A percentile compares a stretch with the other conserved stretches of the same genome.
Conservation (phyloP, 2,888 invertebrate genomes). For the Cataglyphis cursor region DNA sequence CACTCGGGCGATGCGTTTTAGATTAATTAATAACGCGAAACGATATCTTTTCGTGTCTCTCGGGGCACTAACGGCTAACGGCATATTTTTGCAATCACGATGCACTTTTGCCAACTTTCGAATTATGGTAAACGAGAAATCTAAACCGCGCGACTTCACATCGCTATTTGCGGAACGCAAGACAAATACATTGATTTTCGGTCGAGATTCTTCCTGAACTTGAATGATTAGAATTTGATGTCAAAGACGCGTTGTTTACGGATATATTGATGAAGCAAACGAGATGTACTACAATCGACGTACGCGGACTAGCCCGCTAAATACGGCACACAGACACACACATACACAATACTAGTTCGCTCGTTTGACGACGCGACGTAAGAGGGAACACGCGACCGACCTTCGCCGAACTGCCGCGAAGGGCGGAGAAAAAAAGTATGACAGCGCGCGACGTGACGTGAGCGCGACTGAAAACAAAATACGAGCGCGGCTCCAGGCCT, state of each 20-base stretch:
- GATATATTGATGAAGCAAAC: slow-evolving; percentile 1
- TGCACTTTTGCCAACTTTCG: too few relatives aligned
- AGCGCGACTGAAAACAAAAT: slow-evolving; percentile 15
- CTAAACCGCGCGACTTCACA: not conserved
- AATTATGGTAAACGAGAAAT: not conserved
- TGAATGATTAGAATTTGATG: not conserved
- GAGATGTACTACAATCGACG: slow-evolving; percentile 14
- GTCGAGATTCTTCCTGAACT: too few relatives aligned
- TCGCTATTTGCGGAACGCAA: not conserved
- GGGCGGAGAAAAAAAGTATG: not conserved
- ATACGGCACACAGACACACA: not conserved
- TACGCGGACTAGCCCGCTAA: not conserved
- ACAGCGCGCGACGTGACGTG: not conserved
- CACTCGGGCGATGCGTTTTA: too few relatives aligned
- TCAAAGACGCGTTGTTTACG: not conserved
- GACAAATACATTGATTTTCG: too few relatives aligned
- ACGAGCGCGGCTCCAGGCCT: not conserved
- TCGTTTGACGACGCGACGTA: not conserved
- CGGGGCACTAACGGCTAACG: too few relatives aligned
- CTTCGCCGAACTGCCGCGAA: not conserved
- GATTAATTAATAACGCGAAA: too few relatives aligned
- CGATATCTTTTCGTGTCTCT: too few relatives aligned
- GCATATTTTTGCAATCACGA: too few relatives aligned
- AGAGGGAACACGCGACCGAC: not conserved
- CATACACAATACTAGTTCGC: not conserved